These are phyloP conservation scores for Takifugu rubripes DNA, from an alignment of 2,797 vertebrate species.

Conservation along the genomic window DNA sequence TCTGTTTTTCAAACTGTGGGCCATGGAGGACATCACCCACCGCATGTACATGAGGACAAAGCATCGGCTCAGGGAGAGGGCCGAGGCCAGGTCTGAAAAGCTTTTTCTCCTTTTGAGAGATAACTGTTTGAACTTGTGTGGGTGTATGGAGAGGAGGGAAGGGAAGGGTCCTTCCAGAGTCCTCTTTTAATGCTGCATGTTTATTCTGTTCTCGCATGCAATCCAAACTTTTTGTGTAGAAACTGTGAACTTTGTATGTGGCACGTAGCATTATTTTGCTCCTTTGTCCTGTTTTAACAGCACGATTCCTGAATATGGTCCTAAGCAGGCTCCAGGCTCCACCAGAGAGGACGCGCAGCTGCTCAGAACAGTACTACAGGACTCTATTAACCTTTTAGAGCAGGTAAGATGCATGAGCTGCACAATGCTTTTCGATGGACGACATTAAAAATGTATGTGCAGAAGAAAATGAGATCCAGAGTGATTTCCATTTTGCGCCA, in stretches of 20 bases:
- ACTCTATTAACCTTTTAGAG: constrained; percentile 91
- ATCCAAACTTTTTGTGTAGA: not conserved
- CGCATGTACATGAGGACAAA: constrained; percentile 80
- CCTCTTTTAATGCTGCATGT: constrained; percentile 8
- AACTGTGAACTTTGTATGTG: not conserved
- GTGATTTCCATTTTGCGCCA: too few relatives aligned
- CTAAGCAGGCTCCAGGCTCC: constrained; percentile 64
- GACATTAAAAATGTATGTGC: too few relatives aligned
- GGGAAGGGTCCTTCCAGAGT: constrained; percentile 9
- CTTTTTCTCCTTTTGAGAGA: not conserved
- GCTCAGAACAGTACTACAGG: constrained; percentile 85
- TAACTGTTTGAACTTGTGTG: constrained; percentile 11
- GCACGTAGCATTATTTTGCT: not conserved
- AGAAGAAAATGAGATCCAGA: too few relatives aligned
- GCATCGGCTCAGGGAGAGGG: constrained; percentile 77
- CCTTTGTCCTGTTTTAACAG: constrained; percentile 58
- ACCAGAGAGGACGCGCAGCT: constrained; percentile 70
- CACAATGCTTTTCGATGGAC: too few relatives aligned
- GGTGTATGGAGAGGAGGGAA: constrained; percentile 7
- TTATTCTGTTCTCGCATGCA: not conserved
- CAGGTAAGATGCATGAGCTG: constrained; percentile 69
- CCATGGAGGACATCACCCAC: constrained; percentile 92
- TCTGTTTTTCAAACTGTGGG: constrained; percentile 91
- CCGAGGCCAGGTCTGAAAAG: constrained; percentile 76
- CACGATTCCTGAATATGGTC: constrained; percentile 68